Conservation (phyloP, 35 echinoderm and acorn worm genomes). For the Anneissia japonica region DNA sequence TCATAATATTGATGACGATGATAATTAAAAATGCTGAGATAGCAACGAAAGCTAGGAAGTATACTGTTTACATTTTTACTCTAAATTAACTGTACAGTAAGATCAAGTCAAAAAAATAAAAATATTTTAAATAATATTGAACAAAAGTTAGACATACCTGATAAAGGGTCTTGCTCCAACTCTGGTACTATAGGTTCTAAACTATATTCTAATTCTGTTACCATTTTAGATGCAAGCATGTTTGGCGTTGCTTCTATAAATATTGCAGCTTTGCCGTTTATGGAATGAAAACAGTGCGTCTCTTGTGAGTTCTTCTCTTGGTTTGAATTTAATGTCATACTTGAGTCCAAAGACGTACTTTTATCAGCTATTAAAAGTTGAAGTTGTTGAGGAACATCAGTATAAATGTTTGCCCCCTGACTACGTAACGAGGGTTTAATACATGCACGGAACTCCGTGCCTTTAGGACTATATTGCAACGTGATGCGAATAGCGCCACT, state of each 20-base stretch:
- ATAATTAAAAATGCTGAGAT: too few species aligned
- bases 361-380: not conserved
- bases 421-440: slow-evolving; percentile 16
- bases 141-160: not conserved
- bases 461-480: slow-evolving; percentile 27
- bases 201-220: slow-evolving; percentile 32
- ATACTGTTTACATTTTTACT: too few species aligned
- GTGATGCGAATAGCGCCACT: slow-evolving; percentile 49
- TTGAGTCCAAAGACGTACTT: not conserved
- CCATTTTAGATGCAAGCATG: slow-evolving; percentile 5
- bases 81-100: too few species aligned
- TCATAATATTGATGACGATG: too few species aligned
- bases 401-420: slow-evolving; percentile 38
- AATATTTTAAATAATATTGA: not conserved
- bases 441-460: slow-evolving; percentile 32
- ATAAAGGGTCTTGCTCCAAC: not conserved
- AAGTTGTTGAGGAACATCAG: slow-evolving; percentile 15
- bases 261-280: slow-evolving; percentile 38
- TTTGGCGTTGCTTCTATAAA: slow-evolving; percentile 46
- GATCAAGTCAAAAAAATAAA: too few species aligned
- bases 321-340: too few species aligned
- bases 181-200: slow-evolving; percentile 23
- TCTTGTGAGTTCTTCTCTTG: slow-evolving; percentile 18
- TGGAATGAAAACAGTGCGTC: slow-evolving; percentile 50
- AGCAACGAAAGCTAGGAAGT: too few species aligned